Evolutionary conservation across 1,140 invertebrate species (phyloP).

Genomic region (Matsumurasca onukii): DNA sequence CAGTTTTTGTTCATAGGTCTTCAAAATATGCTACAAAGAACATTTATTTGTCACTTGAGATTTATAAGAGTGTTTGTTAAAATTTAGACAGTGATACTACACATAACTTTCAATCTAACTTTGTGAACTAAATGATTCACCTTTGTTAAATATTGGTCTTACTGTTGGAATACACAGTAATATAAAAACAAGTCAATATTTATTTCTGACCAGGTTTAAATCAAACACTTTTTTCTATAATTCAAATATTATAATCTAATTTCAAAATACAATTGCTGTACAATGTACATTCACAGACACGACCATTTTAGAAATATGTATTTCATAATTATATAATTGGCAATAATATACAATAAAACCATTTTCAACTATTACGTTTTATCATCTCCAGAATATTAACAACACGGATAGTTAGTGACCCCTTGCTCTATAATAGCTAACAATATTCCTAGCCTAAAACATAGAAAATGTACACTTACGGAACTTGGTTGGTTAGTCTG

Average conservation of each 20-base stretch:
- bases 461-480: constrained; percentile 29
- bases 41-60: too few relatives aligned
- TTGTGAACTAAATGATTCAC: too few relatives aligned
- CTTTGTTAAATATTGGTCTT: too few relatives aligned
- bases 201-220: too few relatives aligned
- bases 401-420: constrained; percentile 16
- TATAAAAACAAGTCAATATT: too few relatives aligned
- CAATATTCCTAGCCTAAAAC: constrained; percentile 23
- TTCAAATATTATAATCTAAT: constrained; percentile 32
- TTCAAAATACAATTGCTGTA: constrained; percentile 30
- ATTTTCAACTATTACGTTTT: constrained; percentile 20
- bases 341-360: constrained; percentile 27
- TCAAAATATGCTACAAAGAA: too few relatives aligned
- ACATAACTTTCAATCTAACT: too few relatives aligned
- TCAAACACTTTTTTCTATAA: too few relatives aligned
- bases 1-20: too few relatives aligned
- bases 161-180: too few relatives aligned
- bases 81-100: too few relatives aligned
- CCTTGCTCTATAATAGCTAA: constrained; percentile 7
- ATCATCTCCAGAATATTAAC: constrained; percentile 13
- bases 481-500: constrained; percentile 3
- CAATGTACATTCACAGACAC: constrained; percentile 30
- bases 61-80: too few relatives aligned
- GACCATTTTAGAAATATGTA: constrained; percentile 17
- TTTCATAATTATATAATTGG: constrained; percentile 23